Base-by-base conservation (phyloP, 2,113 vertebrate species). In the Cephalopholis sonnerati region DNA sequence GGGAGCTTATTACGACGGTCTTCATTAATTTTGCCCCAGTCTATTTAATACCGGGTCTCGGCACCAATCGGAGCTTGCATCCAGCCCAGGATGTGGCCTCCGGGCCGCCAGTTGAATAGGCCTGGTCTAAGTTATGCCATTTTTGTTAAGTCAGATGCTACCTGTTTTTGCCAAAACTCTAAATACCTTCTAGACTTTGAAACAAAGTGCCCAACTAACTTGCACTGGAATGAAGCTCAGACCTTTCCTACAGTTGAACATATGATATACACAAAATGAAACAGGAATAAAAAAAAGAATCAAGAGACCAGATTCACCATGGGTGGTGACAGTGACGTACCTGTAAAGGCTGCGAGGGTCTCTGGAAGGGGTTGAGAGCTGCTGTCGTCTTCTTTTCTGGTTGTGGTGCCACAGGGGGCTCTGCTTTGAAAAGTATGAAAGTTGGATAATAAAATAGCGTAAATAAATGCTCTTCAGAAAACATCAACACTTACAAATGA, bases 351-450 rank as follows among this genome's bases (percentile, higher is more conserved):
- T 93, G 91, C 1, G 77, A 68, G 0, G 92, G 88, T 51, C 85
- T 95, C 86, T 90, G 90, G 91, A 96, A 95, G 1, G 91, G 94
- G 70, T 92, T 94, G 7, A 91, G 54, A 22, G 83, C 77, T 12
- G 79, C 29, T 3, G 54, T 8, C 0, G 71, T 77, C 22, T 67
- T 90, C 63, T 85, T 94, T 24, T 93, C 82, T 22, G 87, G 73
- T 13, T 69, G 78, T 0, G 83, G 74, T 9, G 57, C 89, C 25
- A 63, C 83, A 16, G 81, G 17, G 2, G 25, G 62, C 20, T 94
- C 95, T 94, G 86, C 0, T 65, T 68, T n/a, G 7, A 55, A 63
- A 18, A 24, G 2, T 50, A 2, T 7, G 1, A 36, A 22, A 16
- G 5, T 65, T 25, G 61, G 9, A n/a, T 3, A 16, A 57, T 18